Base-by-base conservation (phyloP, 92 coral and sea anemone genomes). In the Scolanthus callimorphus region DNA sequence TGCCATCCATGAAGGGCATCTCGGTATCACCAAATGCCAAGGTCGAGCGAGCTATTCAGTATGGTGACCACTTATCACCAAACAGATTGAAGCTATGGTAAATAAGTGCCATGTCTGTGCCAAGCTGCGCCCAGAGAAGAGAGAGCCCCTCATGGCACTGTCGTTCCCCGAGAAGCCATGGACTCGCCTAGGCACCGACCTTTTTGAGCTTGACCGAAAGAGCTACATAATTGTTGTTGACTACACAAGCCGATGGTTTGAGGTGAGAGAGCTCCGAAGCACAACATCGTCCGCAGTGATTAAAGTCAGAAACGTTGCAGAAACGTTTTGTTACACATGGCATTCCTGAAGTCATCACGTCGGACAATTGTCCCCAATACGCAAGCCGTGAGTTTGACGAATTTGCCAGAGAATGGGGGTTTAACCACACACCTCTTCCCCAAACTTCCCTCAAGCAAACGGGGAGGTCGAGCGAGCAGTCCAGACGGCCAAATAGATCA, bases 11-110 rank as follows among this genome's bases (percentile, higher is more conserved):
- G 49, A 67, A 52, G 76, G 70, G 1, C 83, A 50, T 44, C 55
- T 67, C 12, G 76, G 70, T 13, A 60, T 76, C 38, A 68, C 70
- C 3, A 67, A 76, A 23, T 67, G 70, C 46, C 76, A 65, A 48
- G 67, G 65, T 10, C 69, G 75, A n/a, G n/a, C n/a, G n/a, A 50
- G 61, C 22, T 62, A 34, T 20, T 60, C 84, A 6, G 84, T 77
- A 15, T 77, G 70, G 77, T 60, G 84, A 76, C 78, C 78, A 19
- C 54, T n/a, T 10, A 43, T 78, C 26, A 78, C 57, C 3, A 78
- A 51, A 25, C 48, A 61, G 25, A 70, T 78, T 11, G 60, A 63
- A 51, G 85, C 56, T 30, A 62, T 78, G 62, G 65, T 78, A 10
- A 50, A 63, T 51, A 15, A 57, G 20, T 78, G 79, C 58, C 59